Conservation (phyloP, 2,113 vertebrate genomes). For the Silurus glanis region DNA sequence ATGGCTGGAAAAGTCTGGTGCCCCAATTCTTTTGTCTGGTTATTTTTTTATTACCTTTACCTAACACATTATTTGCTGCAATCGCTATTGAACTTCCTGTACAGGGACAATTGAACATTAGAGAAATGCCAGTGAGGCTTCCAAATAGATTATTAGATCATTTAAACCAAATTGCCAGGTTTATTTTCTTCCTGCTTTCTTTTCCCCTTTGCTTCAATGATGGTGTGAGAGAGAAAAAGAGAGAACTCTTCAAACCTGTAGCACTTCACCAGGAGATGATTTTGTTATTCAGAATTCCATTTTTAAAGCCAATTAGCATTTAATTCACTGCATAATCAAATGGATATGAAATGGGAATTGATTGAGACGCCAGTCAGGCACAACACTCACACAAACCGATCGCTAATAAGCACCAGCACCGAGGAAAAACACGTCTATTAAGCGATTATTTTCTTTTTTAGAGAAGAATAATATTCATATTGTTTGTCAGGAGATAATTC, state of each 20-base stretch:
- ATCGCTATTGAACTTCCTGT: background rate
- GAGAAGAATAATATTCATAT: background rate
- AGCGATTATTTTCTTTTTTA: background rate
- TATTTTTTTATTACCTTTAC: too few relatives aligned
- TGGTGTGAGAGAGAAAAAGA: background rate
- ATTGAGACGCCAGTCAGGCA: constrained; percentile 18
- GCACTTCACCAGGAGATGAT: constrained; percentile 15
- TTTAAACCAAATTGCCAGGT: background rate
- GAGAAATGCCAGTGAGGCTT: background rate
- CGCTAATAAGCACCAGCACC: background rate
- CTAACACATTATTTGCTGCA: background rate
- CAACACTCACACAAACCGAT: background rate
- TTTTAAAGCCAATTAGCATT: constrained; percentile 42
- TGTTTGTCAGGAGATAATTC: background rate
- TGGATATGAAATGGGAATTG: constrained; percentile 42
- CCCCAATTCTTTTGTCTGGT: too few relatives aligned
- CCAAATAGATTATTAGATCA: background rate
- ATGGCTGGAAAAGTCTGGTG: too few relatives aligned
- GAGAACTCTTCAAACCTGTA: background rate
- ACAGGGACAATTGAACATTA: background rate
- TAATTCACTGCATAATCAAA: constrained; percentile 43
- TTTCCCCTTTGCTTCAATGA: constrained; percentile 2
- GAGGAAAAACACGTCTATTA: constrained; percentile 12
- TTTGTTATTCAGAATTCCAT: constrained; percentile 39
- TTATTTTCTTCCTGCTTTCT: background rate